phyloP scores from a whole-genome alignment of 53 echinoderm and acorn worm species.

The Echinometra lucunter region DNA sequence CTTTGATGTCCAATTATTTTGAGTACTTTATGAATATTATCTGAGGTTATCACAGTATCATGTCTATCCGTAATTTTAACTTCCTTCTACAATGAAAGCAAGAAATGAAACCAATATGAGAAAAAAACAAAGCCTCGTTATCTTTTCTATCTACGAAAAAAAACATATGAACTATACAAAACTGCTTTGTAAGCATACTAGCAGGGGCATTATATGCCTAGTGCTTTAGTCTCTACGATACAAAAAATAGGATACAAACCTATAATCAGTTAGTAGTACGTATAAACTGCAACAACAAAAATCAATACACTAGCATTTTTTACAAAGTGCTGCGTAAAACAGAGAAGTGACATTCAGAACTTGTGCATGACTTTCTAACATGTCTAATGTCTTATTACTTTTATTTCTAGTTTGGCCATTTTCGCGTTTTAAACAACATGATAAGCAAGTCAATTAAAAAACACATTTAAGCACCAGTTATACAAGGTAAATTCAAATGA shows the following conservation, averaged over 20 bases:
- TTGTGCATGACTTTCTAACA: slow-evolving; percentile 59
- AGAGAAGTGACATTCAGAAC: slow-evolving; percentile 38
- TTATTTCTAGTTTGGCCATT: slow-evolving; percentile 69
- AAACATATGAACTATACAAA: slow-evolving; percentile 65
- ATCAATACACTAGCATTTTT: slow-evolving; percentile 20
- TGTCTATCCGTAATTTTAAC: slow-evolving; percentile 12
- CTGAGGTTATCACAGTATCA: slow-evolving; percentile 62
- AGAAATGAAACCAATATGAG: slow-evolving; percentile 46
- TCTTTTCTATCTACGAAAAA: slow-evolving; percentile 61
- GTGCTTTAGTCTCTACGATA: slow-evolving; percentile 19
- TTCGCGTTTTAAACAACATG: slow-evolving; percentile 68
- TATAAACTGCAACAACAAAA: slow-evolving; percentile 63
- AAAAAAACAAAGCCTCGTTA: slow-evolving; percentile 66
- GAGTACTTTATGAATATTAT: slow-evolving; percentile 71
- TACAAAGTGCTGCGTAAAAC: slow-evolving; percentile 24
- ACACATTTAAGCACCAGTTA: slow-evolving; percentile 71
- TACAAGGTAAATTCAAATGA: slow-evolving; percentile 73
- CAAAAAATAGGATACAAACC: slow-evolving; percentile 70
- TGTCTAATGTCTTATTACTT: slow-evolving; percentile 36
- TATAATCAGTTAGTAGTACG: slow-evolving; percentile 72
- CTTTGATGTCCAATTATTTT: slow-evolving; percentile 57
- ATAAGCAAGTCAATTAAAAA: slow-evolving; percentile 70
- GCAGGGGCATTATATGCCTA: slow-evolving; percentile 65
- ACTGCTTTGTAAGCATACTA: slow-evolving; percentile 63
- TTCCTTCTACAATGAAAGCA: slow-evolving; percentile 39